A percentile compares a stretch with the other conserved stretches of the same genome.
Conservation (phyloP, 64 coral and sea anemone genomes). For the Porites lutea region DNA sequence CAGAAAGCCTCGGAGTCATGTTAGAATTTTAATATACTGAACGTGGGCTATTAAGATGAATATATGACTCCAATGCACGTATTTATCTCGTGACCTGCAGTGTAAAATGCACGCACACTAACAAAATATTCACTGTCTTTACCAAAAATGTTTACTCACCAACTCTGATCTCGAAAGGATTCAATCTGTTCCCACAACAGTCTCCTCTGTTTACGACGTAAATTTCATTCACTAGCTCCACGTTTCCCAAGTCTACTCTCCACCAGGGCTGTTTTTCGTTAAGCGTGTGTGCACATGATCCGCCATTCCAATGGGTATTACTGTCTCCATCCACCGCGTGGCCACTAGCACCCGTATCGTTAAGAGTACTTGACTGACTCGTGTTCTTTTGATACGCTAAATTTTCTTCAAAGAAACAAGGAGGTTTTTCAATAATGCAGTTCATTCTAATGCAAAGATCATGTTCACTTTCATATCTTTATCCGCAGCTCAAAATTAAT, state of each 20-base stretch:
- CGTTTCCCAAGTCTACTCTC: slow-evolving; percentile 4
- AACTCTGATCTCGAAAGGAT: background rate
- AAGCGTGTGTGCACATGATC: background rate
- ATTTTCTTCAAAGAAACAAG: background rate
- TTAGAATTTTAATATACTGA: no score
- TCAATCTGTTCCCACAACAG: background rate
- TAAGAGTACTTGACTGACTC: background rate
- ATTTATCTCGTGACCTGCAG: no score
- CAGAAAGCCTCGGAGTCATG: no score
- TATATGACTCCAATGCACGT: no score
- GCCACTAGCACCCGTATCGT: background rate
- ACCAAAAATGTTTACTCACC: background rate
- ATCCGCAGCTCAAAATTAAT: no score
- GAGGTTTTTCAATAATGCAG: no score
- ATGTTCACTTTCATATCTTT: no score
- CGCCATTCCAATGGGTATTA: background rate
- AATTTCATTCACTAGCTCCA: background rate
- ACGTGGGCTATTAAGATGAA: no score
- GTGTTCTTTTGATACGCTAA: background rate
- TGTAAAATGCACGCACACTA: no score
- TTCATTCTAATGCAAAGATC: no score
- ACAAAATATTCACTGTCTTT: no score
- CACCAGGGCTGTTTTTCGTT: background rate
- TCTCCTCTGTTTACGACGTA: slow-evolving; percentile 9
- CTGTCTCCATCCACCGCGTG: background rate